Evolutionary conservation across 2,888 invertebrate species (phyloP).

Genomic region (Drosophila affinis): DNA sequence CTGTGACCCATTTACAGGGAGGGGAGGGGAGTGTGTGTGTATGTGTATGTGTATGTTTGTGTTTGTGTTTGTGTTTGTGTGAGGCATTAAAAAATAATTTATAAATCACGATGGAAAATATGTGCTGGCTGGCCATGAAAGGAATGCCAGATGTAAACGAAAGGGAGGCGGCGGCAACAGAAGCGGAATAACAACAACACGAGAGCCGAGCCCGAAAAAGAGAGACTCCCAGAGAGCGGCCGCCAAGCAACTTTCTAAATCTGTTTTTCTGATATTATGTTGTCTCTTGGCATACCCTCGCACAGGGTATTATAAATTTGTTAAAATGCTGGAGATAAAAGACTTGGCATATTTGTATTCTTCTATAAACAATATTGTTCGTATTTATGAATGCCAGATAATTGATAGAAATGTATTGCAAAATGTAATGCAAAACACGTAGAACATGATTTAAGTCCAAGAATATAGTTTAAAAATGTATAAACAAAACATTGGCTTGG

Average conservation of each 20-base stretch:
- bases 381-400: background rate
- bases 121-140: constrained; percentile 40
- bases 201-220: constrained; percentile 61
- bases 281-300: background rate
- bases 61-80: constrained; percentile 27
- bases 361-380: too few species aligned
- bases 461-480: too few species aligned
- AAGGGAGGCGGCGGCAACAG: constrained; percentile 39
- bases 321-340: background rate
- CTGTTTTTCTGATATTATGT: constrained; percentile 6
- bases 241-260: constrained; percentile 79
- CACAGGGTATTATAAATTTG: background rate
- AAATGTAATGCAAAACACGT: too few species aligned
- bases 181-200: constrained; percentile 50
- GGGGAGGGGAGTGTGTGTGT: background rate
- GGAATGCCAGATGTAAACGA: constrained; percentile 56
- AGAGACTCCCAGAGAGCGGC: constrained; percentile 55
- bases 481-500: too few species aligned
- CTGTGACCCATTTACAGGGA: constrained; percentile 50
- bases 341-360: too few species aligned
- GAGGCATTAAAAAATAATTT: constrained; percentile 55
- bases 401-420: too few species aligned
- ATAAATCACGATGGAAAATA: constrained; percentile 43
- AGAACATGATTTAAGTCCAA: too few species aligned
- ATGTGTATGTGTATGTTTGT: too few species aligned